Evolutionary conservation across 2,888 invertebrate genomes (phyloP).

Genomic region (Epistrophe eligans): DNA sequence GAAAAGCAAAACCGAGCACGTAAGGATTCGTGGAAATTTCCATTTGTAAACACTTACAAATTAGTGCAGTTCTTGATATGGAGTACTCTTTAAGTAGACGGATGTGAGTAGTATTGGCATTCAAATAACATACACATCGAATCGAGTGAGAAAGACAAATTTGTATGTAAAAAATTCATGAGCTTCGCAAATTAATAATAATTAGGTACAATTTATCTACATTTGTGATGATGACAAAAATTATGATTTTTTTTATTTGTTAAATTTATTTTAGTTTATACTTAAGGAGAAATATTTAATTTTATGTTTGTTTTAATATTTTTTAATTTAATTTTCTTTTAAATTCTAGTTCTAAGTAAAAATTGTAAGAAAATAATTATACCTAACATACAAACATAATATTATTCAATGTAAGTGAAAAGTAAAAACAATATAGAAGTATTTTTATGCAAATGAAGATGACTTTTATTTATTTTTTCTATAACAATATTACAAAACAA

Average conservation of each 20-base stretch:
- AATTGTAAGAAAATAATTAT: slow-evolving; percentile 15
- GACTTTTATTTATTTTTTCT: background rate
- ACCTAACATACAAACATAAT: slow-evolving; percentile 32
- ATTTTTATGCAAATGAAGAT: slow-evolving; percentile 57
- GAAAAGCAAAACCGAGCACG: slow-evolving; percentile 61
- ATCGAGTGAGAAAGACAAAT: slow-evolving; percentile 18
- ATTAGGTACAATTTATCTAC: background rate
- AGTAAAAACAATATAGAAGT: slow-evolving; percentile 31
- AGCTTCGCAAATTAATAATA: slow-evolving; percentile 36
- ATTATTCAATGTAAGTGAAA: slow-evolving; percentile 40
- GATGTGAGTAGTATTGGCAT: slow-evolving; percentile 27
- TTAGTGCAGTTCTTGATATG: slow-evolving; percentile 86
- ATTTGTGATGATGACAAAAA: background rate
- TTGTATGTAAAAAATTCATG: slow-evolving; percentile 13
- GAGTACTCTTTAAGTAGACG: slow-evolving; percentile 85
- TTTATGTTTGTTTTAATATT: background rate
- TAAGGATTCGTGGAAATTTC: slow-evolving; percentile 82
- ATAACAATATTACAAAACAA: background rate
- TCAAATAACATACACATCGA: slow-evolving; percentile 2
- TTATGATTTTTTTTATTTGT: slow-evolving; percentile 11
- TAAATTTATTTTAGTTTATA: slow-evolving; percentile 42
- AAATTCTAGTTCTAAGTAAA: slow-evolving; percentile 48
- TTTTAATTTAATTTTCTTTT: slow-evolving; percentile 20
- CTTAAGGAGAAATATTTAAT: slow-evolving; percentile 18
- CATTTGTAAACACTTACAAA: slow-evolving; percentile 85